Percentiles rank a stretch among this genome's conserved stretches.
Conservation (phyloP, 2,797 vertebrate genomes). For the Remorina albescens region DNA sequence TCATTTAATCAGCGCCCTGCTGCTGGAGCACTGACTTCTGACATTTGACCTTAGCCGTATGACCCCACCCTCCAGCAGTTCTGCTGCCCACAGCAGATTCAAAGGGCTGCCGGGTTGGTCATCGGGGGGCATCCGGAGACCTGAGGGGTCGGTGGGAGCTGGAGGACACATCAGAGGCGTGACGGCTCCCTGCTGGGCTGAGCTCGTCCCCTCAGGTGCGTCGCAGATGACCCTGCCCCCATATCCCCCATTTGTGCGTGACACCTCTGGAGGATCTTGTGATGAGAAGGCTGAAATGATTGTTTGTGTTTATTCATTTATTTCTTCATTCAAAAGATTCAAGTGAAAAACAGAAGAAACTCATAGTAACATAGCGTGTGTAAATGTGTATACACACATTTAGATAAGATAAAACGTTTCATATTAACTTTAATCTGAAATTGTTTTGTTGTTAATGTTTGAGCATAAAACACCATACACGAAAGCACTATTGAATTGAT, state of each 20-base stretch:
- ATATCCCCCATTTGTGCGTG: neutral
- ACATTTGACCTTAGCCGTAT: constrained; percentile 46
- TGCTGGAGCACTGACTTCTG: constrained; percentile 53
- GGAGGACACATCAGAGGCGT: constrained; percentile 32
- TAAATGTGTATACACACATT: neutral
- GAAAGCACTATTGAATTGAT: too few relatives aligned
- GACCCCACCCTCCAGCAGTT: constrained; percentile 58
- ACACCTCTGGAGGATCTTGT: too few relatives aligned
- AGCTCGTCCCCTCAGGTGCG: constrained; percentile 58
- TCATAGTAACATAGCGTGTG: neutral
- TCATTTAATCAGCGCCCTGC: constrained; percentile 64
- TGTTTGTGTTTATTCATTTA: too few relatives aligned
- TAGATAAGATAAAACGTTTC: too few relatives aligned
- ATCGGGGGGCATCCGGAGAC: constrained; percentile 17
- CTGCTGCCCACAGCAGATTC: constrained; percentile 30
- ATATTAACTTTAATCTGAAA: too few relatives aligned
- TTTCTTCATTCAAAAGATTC: too few relatives aligned
- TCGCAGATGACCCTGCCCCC: neutral
- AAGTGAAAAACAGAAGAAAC: too few relatives aligned
- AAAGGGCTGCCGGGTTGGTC: constrained; percentile 40
- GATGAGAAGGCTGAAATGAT: too few relatives aligned
- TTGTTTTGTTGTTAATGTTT: too few relatives aligned
- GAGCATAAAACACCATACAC: too few relatives aligned
- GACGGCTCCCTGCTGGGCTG: constrained; percentile 44
- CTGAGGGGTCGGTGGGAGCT: constrained; percentile 36